Base-by-base conservation (phyloP, 2,888 invertebrate species). In the Falcaria lacertinaria region DNA sequence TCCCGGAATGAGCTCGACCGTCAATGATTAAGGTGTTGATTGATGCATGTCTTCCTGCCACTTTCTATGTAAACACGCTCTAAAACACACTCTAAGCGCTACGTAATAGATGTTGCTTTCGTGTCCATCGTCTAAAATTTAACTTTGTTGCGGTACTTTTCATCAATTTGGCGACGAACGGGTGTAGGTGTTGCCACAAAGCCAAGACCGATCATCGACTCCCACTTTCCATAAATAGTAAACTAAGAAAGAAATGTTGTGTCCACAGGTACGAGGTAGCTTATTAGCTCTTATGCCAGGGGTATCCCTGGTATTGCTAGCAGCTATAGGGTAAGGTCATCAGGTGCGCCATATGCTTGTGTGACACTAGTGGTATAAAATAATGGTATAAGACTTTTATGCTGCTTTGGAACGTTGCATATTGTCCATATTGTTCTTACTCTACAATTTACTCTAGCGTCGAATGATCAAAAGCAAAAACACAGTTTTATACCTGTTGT, bases 11-110 rank as follows among this genome's bases (percentile, higher is more conserved):
- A 73, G 61, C 57, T 54, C 65, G 45, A 66, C 57, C 74, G 77
- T 75, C 79, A 73, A 57, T 62, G 69, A 74, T 69, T 64, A 54
- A 57, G 64, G 55, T 65, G 74, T 47, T 70, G 76, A 84, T 65
- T 77, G 84, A 86, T 78, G 59, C 73, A 80, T 80, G 77, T 71
- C 77, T 85, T 87, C 85, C 85, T 79, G 80, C 60, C 72, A 61
- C 57, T 64, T 34, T 71, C 69, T 53, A 47, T 52, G 57, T 47
- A 47, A 47, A 46, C 54, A 48, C 55, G 52, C 54, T 38, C 45
- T 45, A 68, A 59, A 57, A 43, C 57, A 50, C 58, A 62, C 65
- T 68, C 68, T 75, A 68, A 41, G 15, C 35, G 54, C 35, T 34
- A 54, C 17, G 43, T 22, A 46, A 58, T 65, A 74, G 57, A 54